Conservation (phyloP, 2,113 vertebrate genomes). For the Stomatorhinus ivindoensis region DNA sequence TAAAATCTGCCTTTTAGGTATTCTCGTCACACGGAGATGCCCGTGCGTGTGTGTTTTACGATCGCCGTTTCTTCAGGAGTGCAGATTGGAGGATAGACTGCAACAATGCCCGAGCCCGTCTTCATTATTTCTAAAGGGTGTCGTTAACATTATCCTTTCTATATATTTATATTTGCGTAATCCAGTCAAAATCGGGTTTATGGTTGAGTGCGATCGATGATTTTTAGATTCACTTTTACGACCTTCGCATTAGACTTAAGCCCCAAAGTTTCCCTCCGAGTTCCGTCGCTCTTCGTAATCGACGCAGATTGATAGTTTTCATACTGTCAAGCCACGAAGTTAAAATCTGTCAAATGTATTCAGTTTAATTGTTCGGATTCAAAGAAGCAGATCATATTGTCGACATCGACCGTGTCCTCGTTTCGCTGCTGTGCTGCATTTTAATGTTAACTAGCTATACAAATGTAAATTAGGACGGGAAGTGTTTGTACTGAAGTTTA, state of each 20-base stretch:
- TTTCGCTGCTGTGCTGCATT: slow-evolving; percentile 58
- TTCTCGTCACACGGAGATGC: background rate
- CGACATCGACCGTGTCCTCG: slow-evolving; percentile 53
- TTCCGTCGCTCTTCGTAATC: background rate
- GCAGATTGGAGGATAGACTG: background rate
- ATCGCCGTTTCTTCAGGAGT: background rate
- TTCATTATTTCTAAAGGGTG: background rate
- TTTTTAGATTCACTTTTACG: background rate
- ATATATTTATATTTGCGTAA: background rate
- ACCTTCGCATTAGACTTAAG: slow-evolving; percentile 31
- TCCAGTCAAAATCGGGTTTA: background rate
- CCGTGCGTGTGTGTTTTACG: background rate
- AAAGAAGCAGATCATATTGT: slow-evolving; percentile 56
- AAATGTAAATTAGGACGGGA: slow-evolving; percentile 66
- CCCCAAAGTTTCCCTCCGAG: background rate
- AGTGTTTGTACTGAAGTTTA: slow-evolving; percentile 54
- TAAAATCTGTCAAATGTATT: slow-evolving; percentile 29
- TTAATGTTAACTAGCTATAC: slow-evolving; percentile 69
- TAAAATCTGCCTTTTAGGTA: background rate
- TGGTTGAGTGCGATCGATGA: background rate
- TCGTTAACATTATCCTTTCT: background rate
- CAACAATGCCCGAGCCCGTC: background rate
- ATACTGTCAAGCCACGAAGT: slow-evolving; percentile 35
- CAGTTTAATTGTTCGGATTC: slow-evolving; percentile 52
- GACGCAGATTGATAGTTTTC: slow-evolving; percentile 16